Evolutionary conservation across 1,140 invertebrate genomes (phyloP), one percentile per base, ranked within the genome.

Genomic region (Stratiolaelaps scimitus): DNA sequence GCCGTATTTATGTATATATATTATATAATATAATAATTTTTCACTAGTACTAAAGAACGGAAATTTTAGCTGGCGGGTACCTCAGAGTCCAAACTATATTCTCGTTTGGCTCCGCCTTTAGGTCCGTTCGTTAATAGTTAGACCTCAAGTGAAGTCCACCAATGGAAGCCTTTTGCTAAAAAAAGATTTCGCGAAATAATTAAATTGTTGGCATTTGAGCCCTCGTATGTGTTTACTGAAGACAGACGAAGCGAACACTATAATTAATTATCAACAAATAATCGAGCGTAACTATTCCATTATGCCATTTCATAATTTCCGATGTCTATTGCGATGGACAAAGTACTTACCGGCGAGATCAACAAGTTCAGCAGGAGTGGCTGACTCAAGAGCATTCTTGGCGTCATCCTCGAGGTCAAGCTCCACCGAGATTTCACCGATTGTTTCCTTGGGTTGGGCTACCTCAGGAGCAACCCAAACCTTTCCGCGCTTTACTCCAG

Each of bases 351-450:
- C 92, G 73, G 95, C 95, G 72, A 99, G 82, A 81, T 99, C 95
- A 71, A 98, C 97, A 69, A 99, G 87, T 81, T 99, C 95, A 78
- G 96, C 91, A 79, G 98, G 94, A 69, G 88, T 83, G 43, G 95
- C 95, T 71, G 81, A 80, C 19, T 80, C 83, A 20, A 98, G 80
- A n/a, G 94, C 92, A 73, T 86, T 83, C 76, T 95, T 92, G 77
- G 92, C 95, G 76, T 97, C 93, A 75, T 95, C 92, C 69, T 91
- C 90, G 70, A 95, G 80, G 77, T 92, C 89, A 72, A 93, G 87
- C 53, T 87, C 83, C 72, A 93, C 92, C 75, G 91, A 86, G 20
- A 71, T 64, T 77, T 92, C 89, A 28, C 92, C 87, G 72, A 89
- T 85, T 10, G 67, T 66, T 64, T 65, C 64, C 73, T 85, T 82